These are phyloP conservation scores for Caenorhabditis imperialis DNA, from an alignment of 2,888 invertebrate species.

Conservation along the genomic window DNA sequence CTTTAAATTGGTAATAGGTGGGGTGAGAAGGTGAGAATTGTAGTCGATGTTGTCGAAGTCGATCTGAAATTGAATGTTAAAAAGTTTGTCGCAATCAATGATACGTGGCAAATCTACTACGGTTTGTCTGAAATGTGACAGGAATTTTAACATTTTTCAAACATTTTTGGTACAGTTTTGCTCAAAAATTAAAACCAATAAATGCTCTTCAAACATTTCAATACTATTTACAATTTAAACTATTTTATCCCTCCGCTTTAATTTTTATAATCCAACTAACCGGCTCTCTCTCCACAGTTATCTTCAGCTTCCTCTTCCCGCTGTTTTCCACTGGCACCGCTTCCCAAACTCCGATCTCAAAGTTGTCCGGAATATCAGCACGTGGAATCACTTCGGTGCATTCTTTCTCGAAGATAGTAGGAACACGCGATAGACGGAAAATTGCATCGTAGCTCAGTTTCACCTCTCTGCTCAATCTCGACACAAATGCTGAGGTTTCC, in stretches of 20 bases:
- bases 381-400: not conserved
- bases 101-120: no score
- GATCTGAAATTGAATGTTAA: no score
- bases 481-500: no score
- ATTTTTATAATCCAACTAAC: no score
- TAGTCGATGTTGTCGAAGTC: slow-evolving; percentile 19
- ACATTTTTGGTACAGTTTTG: not conserved
- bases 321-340: not conserved
- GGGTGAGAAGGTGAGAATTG: slow-evolving; percentile 14
- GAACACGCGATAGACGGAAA: not conserved
- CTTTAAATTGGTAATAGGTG: slow-evolving; percentile 4
- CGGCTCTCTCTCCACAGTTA: not conserved
- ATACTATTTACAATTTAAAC: not conserved
- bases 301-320: not conserved
- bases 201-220: no score
- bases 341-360: slow-evolving; percentile 25
- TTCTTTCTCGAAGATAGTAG: not conserved
- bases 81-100: no score
- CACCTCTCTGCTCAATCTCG: not conserved
- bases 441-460: slow-evolving; percentile 2
- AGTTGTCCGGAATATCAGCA: slow-evolving; percentile 1
- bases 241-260: no score
- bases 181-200: not conserved
- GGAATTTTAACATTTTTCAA: not conserved
- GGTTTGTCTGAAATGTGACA: not conserved